These are phyloP conservation scores for pig (Sus scrofa) DNA, from an alignment of 2,113 vertebrate species.

Conservation along the genomic window DNA sequence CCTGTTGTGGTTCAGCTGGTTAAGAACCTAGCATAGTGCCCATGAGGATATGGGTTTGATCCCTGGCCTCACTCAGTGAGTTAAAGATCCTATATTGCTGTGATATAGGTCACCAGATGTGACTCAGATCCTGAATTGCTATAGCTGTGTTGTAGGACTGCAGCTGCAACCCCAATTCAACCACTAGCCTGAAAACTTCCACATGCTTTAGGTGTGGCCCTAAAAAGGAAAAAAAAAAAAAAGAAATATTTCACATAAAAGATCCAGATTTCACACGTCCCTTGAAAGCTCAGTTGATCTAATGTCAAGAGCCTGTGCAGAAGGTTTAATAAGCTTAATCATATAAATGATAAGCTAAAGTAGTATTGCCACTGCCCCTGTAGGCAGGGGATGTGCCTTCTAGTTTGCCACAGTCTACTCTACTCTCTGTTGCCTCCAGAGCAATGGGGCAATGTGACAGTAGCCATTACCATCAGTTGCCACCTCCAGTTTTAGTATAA, in stretches of 20 bases:
- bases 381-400: neutral
- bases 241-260: neutral
- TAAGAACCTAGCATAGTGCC: too few species aligned
- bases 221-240: neutral
- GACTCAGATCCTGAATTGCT: too few species aligned
- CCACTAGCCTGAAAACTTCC: too few species aligned
- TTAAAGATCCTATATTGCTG: too few species aligned
- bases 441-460: neutral
- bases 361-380: neutral
- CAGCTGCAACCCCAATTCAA: too few species aligned
- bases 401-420: neutral
- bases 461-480: neutral
- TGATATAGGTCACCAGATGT: too few species aligned
- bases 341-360: neutral
- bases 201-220: too few species aligned
- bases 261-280: neutral
- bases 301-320: neutral
- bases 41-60: too few species aligned
- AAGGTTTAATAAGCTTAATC: neutral
- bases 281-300: neutral
- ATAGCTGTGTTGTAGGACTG: too few species aligned
- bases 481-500: neutral
- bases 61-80: too few species aligned
- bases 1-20: too few species aligned
- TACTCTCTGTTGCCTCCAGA: neutral